A percentile compares a stretch with the other conserved stretches of the same genome.
Evolutionary conservation across 2,888 invertebrate species (phyloP).

Genomic region (Elysia crispata): DNA sequence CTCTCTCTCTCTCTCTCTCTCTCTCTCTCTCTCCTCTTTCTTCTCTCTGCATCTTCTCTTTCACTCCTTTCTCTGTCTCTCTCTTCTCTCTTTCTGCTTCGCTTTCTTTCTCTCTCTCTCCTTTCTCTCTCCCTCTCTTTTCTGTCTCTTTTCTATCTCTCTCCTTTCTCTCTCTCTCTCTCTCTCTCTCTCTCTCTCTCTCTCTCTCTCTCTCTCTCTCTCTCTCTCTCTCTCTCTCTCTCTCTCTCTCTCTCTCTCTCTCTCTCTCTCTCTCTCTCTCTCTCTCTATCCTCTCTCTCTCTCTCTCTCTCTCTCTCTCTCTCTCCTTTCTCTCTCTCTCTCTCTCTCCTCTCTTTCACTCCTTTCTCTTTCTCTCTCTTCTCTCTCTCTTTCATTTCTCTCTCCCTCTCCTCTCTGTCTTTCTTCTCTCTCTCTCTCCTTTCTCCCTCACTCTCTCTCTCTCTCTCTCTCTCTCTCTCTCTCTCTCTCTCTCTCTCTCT

Average conservation of each 20-base stretch:
- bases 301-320: constrained; percentile 38
- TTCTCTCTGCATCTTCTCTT: too few relatives aligned
- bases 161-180: constrained; percentile 21
- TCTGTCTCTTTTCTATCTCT: too few relatives aligned
- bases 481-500: constrained; percentile 38
- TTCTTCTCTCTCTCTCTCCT: constrained; percentile 43
- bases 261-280: constrained; percentile 43
- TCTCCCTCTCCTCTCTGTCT: constrained; percentile 31
- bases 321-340: constrained; percentile 21
- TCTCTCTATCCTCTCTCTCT: constrained; percentile 28
- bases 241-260: constrained; percentile 45
- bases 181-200: constrained; percentile 22
- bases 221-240: constrained; percentile 33
- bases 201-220: constrained; percentile 29
- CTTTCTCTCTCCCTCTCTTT: not conserved
- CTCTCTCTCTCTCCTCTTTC: too few relatives aligned
- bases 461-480: constrained; percentile 30
- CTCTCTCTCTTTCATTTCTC: constrained; percentile 26
- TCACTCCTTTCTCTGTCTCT: not conserved
- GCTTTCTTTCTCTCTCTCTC: constrained; percentile 3
- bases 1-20: too few relatives aligned
- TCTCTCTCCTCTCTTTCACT: not conserved
- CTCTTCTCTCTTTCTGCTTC: too few relatives aligned
- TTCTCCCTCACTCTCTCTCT: constrained; percentile 42
- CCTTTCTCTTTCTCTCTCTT: constrained; percentile 14